Conservation (phyloP, 2,797 vertebrate species). For the Sus cebifrons region DNA sequence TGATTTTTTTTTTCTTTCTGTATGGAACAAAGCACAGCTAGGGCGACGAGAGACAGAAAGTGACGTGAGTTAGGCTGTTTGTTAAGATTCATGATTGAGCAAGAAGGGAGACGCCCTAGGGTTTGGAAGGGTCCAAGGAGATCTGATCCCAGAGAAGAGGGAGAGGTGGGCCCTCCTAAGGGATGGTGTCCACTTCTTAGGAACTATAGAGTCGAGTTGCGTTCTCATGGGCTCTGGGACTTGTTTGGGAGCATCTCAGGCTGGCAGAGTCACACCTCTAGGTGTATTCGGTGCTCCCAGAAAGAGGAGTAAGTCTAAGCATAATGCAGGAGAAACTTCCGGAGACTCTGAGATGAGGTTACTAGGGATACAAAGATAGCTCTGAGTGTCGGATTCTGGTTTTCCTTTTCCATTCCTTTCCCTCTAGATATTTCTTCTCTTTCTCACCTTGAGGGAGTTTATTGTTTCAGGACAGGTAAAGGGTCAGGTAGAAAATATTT, state of each 20-base stretch:
- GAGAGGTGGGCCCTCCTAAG: neutral
- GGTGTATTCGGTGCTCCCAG: neutral
- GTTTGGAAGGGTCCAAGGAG: neutral
- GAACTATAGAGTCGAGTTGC: neutral
- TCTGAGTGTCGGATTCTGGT: neutral
- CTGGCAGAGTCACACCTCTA: neutral
- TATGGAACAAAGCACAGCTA: neutral
- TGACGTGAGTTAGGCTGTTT: neutral
- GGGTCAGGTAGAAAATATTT: neutral
- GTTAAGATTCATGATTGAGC: neutral
- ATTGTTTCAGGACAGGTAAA: neutral
- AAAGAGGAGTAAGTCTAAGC: neutral
- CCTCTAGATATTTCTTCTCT: constrained; percentile 1
- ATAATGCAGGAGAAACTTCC: neutral
- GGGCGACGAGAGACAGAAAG: neutral
- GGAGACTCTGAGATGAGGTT: neutral
- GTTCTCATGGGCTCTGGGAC: neutral
- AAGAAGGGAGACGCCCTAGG: neutral
- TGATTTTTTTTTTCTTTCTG: neutral
- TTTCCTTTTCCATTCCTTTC: neutral
- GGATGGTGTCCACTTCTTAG: neutral
- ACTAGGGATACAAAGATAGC: neutral
- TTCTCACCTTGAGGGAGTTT: neutral
- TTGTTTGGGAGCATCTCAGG: neutral
- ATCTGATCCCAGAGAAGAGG: neutral